phyloP scores from a whole-genome alignment of 2,113 vertebrate genomes.

The Forbesichthys agassizii region DNA sequence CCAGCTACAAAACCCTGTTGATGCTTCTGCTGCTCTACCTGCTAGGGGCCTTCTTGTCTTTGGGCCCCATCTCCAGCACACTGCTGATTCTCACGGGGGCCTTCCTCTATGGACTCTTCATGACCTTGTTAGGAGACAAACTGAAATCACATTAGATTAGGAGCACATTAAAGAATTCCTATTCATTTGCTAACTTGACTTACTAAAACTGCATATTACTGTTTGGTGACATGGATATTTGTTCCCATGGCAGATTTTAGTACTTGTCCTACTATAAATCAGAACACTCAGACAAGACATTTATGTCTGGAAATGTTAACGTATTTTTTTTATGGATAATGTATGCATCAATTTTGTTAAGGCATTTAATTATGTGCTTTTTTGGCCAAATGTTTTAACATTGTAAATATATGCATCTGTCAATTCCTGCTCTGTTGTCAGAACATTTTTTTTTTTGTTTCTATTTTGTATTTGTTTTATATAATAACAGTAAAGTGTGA shows the following conservation, averaged over 20 bases:
- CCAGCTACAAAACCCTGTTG: slow-evolving; percentile 86
- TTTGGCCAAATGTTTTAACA: not conserved
- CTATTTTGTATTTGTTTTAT: not conserved
- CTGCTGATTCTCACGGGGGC: slow-evolving; percentile 73
- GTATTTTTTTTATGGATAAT: not conserved
- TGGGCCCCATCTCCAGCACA: slow-evolving; percentile 77
- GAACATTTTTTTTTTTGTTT: not conserved
- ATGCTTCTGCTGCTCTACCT: slow-evolving; percentile 78
- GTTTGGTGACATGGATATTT: not conserved
- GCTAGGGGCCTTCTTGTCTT: slow-evolving; percentile 75
- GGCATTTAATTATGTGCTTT: not conserved
- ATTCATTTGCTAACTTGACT: not conserved
- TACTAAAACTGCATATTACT: not conserved
- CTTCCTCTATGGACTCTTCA: slow-evolving; percentile 79
- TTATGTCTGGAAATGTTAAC: not conserved
- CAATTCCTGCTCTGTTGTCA: not conserved
- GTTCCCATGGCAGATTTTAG: not conserved
- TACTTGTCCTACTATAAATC: too few species aligned
- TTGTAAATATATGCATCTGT: slow-evolving; percentile 26
- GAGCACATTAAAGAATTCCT: not conserved
- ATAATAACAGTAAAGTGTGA: too few species aligned
- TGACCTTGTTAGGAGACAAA: slow-evolving; percentile 77
- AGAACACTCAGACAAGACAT: not conserved
- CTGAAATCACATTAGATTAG: slow-evolving; percentile 77
- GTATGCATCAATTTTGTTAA: slow-evolving; percentile 1